Evolutionary conservation across 2,888 invertebrate species (phyloP).

Genomic region (Philopedon plagiatum): DNA sequence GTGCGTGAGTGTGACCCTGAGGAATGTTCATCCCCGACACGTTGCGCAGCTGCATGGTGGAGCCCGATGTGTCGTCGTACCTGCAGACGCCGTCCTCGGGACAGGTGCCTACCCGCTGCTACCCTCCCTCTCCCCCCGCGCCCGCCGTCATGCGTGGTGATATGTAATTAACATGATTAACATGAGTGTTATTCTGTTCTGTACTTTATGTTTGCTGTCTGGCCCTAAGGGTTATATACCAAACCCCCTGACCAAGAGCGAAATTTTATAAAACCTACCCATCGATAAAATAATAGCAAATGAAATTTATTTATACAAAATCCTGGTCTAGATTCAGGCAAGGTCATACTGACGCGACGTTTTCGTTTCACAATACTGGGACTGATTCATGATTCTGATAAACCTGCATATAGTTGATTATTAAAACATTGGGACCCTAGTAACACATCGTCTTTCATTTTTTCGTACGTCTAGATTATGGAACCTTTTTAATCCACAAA

Average conservation of each 20-base stretch:
- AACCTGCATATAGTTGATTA: neutral
- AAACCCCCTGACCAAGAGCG: slow-evolving; percentile 43
- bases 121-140: slow-evolving; percentile 70
- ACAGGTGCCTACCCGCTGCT: slow-evolving; percentile 84
- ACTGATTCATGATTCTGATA: neutral
- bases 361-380: neutral
- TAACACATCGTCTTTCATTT: no score
- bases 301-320: neutral
- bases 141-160: slow-evolving; percentile 67
- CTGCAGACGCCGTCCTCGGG: slow-evolving; percentile 95
- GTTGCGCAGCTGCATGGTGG: slow-evolving; percentile 95
- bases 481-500: neutral
- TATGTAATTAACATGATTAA: slow-evolving; percentile 72
- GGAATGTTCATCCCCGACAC: slow-evolving; percentile 94
- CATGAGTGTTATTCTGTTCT: slow-evolving; percentile 68
- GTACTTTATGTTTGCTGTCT: slow-evolving; percentile 60
- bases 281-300: neutral
- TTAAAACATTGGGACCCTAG: no score
- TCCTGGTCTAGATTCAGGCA: neutral
- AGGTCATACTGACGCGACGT: neutral
- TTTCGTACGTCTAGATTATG: no score
- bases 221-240: slow-evolving; percentile 52
- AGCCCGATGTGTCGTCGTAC: slow-evolving; percentile 94
- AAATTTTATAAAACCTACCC: slow-evolving; percentile 30
- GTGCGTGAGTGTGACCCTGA: slow-evolving; percentile 66